Percentiles rank a stretch among this genome's conserved stretches.
phyloP scores from a whole-genome alignment of 1,140 invertebrate genomes.

The Latrodectus geometricus region DNA sequence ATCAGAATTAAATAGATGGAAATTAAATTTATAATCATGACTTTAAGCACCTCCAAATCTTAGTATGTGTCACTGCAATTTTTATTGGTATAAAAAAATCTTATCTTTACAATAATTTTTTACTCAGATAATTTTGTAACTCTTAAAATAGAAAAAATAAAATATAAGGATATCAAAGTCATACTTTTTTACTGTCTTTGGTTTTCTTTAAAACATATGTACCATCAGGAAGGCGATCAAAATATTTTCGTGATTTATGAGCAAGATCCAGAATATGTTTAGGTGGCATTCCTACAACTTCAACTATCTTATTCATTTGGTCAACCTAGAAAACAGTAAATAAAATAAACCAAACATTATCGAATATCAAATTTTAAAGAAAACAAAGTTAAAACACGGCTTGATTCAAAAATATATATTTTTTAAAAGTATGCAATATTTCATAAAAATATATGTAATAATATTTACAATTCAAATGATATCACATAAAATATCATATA shows the following conservation, averaged over 20 bases:
- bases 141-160: background rate
- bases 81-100: background rate
- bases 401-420: too few species aligned
- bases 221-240: constrained; percentile 92
- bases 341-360: constrained; percentile 14
- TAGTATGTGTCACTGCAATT: too few species aligned
- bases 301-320: constrained; percentile 99
- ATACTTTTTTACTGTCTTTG: constrained; percentile 86
- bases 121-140: background rate
- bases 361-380: background rate
- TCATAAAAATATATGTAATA: too few species aligned
- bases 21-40: too few species aligned
- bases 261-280: constrained; percentile 94
- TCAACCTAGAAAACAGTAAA: constrained; percentile 77
- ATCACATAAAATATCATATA: too few species aligned
- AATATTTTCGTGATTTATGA: constrained; percentile 97
- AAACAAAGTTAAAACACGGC: background rate
- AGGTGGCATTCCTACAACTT: constrained; percentile 97
- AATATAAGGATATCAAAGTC: background rate
- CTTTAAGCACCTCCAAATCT: too few species aligned
- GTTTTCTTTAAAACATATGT: constrained; percentile 93
- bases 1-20: too few species aligned
- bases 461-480: too few species aligned
- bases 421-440: too few species aligned
- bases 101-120: background rate